Base-by-base conservation (phyloP, 2,797 vertebrate species). In the Chaetodon trifasciatus region DNA sequence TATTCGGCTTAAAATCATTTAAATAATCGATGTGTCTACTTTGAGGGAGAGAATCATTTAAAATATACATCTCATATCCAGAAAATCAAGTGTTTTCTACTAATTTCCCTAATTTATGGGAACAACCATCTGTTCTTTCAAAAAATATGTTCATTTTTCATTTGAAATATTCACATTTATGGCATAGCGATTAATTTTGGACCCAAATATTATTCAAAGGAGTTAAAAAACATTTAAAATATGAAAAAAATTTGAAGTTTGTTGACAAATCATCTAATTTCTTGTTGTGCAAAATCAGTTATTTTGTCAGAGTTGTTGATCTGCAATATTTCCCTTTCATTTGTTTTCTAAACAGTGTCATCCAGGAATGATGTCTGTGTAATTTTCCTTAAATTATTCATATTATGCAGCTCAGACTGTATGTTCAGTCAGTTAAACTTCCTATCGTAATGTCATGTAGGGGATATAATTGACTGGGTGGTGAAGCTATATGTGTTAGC, bases 391-490 rank as follows among this genome's bases (percentile, higher is more conserved):
- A 66, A 89, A 61, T 75, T 60, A 85, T 81, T 87, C 78, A 74
- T 80, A 28, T 39, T 57, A 74, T 68, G 40, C 73, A 39, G 76
- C 62, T 2, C 16, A 24, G 79, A 68, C 70, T 78, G 44, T 53
- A 61, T 71, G 74, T 86, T 78, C 78, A 61, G 57, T 86, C 76
- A 52, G 66, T 74, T 69, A 53, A 11, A 23, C 76, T 15, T 77
- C 8, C 13, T 68, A 73, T 74, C 73, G 81, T 86, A 70, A 83
- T 70, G 78, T 84, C 69, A 84, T 74, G 81, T 56, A 0, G 50
- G 73, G 64, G 47, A 63, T 77, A 78, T 85, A 90, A 92, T 84
- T 87, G 91, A 91, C 79, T 87, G 74, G 66, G 58, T 62, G 82
- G 69, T 23, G 42, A 69, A 76, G 74, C 81, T 82, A 66, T 74